Percentiles rank a stretch among this genome's conserved stretches.
phyloP scores from a whole-genome alignment of 2,888 invertebrate species.

The Synergus japonicus region DNA sequence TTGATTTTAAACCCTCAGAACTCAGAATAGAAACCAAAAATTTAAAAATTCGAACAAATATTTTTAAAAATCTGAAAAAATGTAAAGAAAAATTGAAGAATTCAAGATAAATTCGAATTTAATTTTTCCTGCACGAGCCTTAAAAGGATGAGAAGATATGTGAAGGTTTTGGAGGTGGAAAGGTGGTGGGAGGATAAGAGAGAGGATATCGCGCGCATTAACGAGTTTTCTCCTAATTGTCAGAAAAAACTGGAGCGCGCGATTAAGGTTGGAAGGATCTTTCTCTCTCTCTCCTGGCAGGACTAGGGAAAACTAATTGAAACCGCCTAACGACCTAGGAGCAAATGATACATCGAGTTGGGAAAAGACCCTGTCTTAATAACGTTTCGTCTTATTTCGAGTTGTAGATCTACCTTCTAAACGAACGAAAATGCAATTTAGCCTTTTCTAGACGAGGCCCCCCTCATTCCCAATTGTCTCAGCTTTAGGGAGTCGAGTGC shows the following conservation, averaged over 20 bases:
- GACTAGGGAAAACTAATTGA: conserved; percentile 75
- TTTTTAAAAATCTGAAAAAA: background rate
- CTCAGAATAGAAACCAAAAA: too few relatives aligned
- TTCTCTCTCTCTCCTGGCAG: conserved; percentile 48
- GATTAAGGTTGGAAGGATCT: conserved; percentile 67
- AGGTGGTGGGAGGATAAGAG: conserved; percentile 19
- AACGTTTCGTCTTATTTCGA: conserved; percentile 71
- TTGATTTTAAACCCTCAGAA: too few relatives aligned
- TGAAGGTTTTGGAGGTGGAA: conserved; percentile 20
- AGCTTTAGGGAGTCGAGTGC: conserved; percentile 27
- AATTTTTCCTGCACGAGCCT: background rate
- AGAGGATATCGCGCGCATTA: conserved; percentile 69
- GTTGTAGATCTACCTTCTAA: conserved; percentile 50
- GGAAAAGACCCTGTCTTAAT: conserved; percentile 71
- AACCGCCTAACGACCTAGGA: conserved; percentile 76
- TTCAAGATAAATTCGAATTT: background rate
- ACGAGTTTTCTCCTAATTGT: conserved; percentile 76
- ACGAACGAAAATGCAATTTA: conserved; percentile 66
- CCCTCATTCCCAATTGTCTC: conserved; percentile 39
- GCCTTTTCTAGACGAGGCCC: conserved; percentile 49
- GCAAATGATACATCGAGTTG: conserved; percentile 76
- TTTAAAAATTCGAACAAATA: too few relatives aligned
- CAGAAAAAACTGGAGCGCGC: conserved; percentile 72
- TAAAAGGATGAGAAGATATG: background rate
- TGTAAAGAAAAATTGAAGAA: too few relatives aligned